Base-by-base conservation (phyloP, 2,888 invertebrate genomes). In the Patella pellucida region DNA sequence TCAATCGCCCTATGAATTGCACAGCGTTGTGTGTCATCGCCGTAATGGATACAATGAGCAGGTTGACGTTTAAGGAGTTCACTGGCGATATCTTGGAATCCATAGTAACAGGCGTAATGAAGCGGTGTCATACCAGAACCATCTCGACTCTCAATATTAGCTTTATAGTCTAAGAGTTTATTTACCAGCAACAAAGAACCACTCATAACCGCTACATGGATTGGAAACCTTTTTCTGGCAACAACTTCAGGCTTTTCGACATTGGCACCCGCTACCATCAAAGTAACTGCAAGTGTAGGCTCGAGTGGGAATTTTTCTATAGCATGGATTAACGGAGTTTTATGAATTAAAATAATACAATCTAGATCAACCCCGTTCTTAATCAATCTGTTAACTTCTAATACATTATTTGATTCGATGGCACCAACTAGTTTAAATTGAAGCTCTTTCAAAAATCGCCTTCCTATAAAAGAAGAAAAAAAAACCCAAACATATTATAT, bases 211-310 rank as follows among this genome's bases (percentile, higher is more conserved):
- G 74, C 74, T 1, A 79, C 72, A 73, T 82, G 85, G n/a, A 86
- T 70, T 15, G 86, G 85, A 14, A 82, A 78, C 0, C 77, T 68
- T 81, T 84, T n/a, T 50, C 70, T 70, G 23, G 74, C 74, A 23
- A 74, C 56, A 27, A 54, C 62, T 74, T 74, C 74, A 11, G 72
- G 52, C 52, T 82, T 79, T 74, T 85, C 79, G 7, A 83, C 79
- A 73, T 85, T 82, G 11, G 85, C 83, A 0, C 83, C 81, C 52
- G 77, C 68, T 67, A 79, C 62, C 2, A 87, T 54, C 51, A 89
- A 76, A 9, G 78, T 41, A n/a, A 73, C 52, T 7, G 83, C 85
- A 9, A 84, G 79, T 16, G 78, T 76, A 3, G 68, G 72, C 15
- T 80, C 73, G 11, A 23, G 23, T 9, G 62, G 23, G 15, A 83